Evolutionary conservation across 2,888 invertebrate genomes (phyloP).

Genomic region (Drosophila lacicola): DNA sequence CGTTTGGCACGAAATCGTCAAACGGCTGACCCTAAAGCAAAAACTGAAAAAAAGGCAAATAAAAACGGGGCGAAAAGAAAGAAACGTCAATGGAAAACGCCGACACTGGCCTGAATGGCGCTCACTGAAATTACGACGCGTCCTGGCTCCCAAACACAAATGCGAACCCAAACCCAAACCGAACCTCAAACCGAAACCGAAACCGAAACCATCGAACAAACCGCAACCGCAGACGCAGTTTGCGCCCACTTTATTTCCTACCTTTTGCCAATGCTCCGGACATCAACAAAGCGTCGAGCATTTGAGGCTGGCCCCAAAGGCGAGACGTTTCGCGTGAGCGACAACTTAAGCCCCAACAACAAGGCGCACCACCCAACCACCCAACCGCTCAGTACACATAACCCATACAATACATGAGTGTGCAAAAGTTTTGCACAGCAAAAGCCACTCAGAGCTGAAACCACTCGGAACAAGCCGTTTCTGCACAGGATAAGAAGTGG

Average conservation of each 20-base stretch:
- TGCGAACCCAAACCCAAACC: slow-evolving; percentile 18
- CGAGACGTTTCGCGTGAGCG: slow-evolving; percentile 65
- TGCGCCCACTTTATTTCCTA: neutral
- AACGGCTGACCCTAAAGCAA: slow-evolving; percentile 51
- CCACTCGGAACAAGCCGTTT: slow-evolving; percentile 70
- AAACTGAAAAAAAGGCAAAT: slow-evolving; percentile 1
- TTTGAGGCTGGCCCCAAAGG: slow-evolving; percentile 17
- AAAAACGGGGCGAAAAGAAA: slow-evolving; percentile 27
- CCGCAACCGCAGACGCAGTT: slow-evolving; percentile 29
- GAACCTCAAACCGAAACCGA: slow-evolving; percentile 2
- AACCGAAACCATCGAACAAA: slow-evolving; percentile 29
- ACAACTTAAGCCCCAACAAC: slow-evolving; percentile 59
- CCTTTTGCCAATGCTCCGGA: slow-evolving; percentile 25
- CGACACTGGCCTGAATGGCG: slow-evolving; percentile 30
- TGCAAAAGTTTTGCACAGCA: slow-evolving; percentile 64
- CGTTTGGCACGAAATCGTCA: slow-evolving; percentile 69
- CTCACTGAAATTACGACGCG: slow-evolving; percentile 47
- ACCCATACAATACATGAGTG: slow-evolving; percentile 48
- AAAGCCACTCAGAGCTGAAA: slow-evolving; percentile 77
- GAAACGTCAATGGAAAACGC: slow-evolving; percentile 48
- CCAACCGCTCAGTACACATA: neutral
- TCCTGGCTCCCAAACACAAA: slow-evolving; percentile 38
- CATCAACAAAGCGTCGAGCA: slow-evolving; percentile 56
- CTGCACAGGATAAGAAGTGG: slow-evolving; percentile 21
- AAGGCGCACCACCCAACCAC: slow-evolving; percentile 12